These are phyloP conservation scores for Aotus griseimembra DNA, from an alignment of 2,797 vertebrate genomes.

Conservation along the genomic window DNA sequence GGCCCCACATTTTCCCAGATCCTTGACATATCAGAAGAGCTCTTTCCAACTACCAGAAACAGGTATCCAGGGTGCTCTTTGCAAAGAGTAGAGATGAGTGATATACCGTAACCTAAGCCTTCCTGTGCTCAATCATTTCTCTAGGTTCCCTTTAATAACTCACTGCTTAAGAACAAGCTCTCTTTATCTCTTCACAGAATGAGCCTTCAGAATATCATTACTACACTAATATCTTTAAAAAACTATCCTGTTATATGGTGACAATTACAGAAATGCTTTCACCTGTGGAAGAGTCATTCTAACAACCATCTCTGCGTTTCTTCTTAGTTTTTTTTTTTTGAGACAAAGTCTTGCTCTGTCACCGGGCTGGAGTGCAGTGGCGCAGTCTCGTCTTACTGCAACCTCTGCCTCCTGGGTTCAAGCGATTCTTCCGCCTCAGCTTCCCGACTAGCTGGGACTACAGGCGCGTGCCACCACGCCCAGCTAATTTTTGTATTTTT, in stretches of 20 bases:
- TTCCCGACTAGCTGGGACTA: too few species aligned
- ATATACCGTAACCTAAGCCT: background rate
- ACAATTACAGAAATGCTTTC: conserved; percentile 14
- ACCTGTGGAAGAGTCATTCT: background rate
- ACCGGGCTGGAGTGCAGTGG: too few species aligned
- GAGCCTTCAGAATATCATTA: background rate
- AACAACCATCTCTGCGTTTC: background rate
- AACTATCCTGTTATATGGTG: background rate
- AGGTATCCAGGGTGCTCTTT: background rate
- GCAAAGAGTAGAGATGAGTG: background rate
- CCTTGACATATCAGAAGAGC: background rate
- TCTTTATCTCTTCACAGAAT: background rate
- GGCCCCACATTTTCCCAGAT: background rate
- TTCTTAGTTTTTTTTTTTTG: background rate
- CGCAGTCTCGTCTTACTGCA: too few species aligned
- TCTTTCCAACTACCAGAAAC: background rate
- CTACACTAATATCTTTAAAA: background rate
- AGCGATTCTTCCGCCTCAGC: too few species aligned
- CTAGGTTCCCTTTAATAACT: background rate
- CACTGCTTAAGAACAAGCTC: background rate
- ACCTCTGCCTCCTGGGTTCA: too few species aligned
- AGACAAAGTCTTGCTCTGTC: too few species aligned
- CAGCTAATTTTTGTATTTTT: too few species aligned
- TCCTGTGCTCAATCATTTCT: background rate
- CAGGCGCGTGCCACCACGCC: too few species aligned